Evolutionary conservation across 2,888 invertebrate species (phyloP).

Genomic region (Pseudeuparius sepicola): DNA sequence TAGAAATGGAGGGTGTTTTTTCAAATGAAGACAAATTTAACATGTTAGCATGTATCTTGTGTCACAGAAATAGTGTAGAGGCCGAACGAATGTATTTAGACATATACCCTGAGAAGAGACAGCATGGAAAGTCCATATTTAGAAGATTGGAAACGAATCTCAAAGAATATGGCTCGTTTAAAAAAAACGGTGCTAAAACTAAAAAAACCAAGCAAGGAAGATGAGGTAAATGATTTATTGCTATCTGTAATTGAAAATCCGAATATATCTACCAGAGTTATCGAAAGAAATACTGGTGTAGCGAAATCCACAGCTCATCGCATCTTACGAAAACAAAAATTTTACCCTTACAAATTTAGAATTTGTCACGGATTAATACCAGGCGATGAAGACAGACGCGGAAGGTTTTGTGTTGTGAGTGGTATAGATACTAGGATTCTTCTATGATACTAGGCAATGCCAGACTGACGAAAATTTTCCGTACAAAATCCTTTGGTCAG

Average conservation of each 20-base stretch:
- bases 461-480: conserved; percentile 9
- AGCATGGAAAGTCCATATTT: conserved; percentile 1
- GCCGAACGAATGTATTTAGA: no score
- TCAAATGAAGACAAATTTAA: no score
- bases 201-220: no score
- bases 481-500: conserved; percentile 6
- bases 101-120: conserved; percentile 5
- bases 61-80: no score
- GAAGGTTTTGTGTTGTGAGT: no score
- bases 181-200: no score
- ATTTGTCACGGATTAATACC: conserved; percentile 9
- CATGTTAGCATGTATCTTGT: no score
- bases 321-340: conserved; percentile 6
- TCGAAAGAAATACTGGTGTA: conserved; percentile 9
- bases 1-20: no score
- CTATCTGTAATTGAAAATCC: conserved; percentile 6
- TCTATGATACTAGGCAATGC: no score
- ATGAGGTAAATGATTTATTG: conserved; percentile 8
- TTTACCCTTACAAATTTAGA: conserved; percentile 10
- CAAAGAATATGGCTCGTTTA: conserved; percentile 4
- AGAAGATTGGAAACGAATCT: conserved; percentile 7
- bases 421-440: no score
- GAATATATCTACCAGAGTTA: conserved; percentile 5
- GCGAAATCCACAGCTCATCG: conserved; percentile 7
- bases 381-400: conserved; percentile 6